Conservation (phyloP, 2,797 vertebrate species). For the Euthynnus affinis region DNA sequence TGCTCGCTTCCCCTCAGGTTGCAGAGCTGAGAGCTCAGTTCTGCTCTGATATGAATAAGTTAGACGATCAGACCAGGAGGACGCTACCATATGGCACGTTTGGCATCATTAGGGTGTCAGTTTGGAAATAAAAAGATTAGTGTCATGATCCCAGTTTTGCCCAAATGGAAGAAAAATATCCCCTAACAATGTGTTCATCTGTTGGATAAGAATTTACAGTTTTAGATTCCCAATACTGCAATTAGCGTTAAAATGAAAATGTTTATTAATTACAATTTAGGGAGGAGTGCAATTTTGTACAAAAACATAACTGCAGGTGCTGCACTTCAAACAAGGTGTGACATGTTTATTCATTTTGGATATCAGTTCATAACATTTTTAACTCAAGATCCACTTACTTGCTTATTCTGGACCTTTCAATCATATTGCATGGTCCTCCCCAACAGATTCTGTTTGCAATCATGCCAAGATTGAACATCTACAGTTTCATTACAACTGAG, state of each 20-base stretch:
- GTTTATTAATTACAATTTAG: too few species aligned
- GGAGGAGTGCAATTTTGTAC: neutral
- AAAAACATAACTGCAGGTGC: too few species aligned
- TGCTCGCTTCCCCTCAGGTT: conserved; percentile 14
- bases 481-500: neutral
- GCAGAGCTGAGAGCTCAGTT: conserved; percentile 25
- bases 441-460: too few species aligned
- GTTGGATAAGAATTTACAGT: neutral
- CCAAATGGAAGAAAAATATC: conserved; percentile 33
- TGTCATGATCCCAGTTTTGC: conserved; percentile 37
- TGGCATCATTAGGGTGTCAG: conserved; percentile 48
- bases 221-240: neutral
- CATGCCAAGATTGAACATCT: too few species aligned
- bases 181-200: neutral
- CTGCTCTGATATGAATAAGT: conserved; percentile 39
- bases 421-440: too few species aligned
- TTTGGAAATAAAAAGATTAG: conserved; percentile 33
- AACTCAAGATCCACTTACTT: neutral
- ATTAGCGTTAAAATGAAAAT: too few species aligned
- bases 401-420: neutral
- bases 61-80: conserved; percentile 35
- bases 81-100: conserved; percentile 48
- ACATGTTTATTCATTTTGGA: neutral
- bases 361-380: neutral
- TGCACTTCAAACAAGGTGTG: neutral